phyloP scores from a whole-genome alignment of 2,888 invertebrate genomes.

The Aelia acuminata region DNA sequence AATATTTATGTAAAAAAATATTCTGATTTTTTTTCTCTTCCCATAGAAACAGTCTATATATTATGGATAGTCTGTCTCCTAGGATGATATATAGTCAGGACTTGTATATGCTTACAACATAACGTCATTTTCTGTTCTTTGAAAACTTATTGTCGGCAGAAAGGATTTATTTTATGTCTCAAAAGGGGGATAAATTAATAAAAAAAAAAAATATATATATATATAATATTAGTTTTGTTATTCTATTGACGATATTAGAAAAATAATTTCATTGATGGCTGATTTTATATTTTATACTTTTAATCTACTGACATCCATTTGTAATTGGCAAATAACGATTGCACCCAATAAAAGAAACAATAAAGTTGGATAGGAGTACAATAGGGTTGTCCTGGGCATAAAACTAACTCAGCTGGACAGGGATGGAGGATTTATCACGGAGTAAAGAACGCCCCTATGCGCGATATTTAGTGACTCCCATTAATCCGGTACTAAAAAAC shows the following conservation, averaged over 20 bases:
- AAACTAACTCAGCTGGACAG: slow-evolving; percentile 16
- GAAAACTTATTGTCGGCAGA: too few relatives aligned
- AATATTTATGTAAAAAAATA: too few relatives aligned
- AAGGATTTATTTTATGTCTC: too few relatives aligned
- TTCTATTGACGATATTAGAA: background rate
- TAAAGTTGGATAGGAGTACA: background rate
- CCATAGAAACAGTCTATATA: too few relatives aligned
- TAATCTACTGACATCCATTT: background rate
- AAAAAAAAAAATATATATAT: too few relatives aligned
- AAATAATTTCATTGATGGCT: background rate
- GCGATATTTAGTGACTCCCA: slow-evolving; percentile 44
- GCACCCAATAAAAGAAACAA: slow-evolving; percentile 7
- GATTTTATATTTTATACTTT: background rate
- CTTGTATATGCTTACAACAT: too few relatives aligned
- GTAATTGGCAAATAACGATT: background rate
- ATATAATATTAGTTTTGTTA: too few relatives aligned
- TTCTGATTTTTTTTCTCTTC: too few relatives aligned
- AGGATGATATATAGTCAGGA: too few relatives aligned
- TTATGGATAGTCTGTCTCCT: too few relatives aligned
- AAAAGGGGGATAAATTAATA: too few relatives aligned
- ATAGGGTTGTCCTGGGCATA: slow-evolving; percentile 3
- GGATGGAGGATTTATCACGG: background rate
- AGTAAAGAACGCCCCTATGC: slow-evolving; percentile 17
- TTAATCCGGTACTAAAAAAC: slow-evolving; percentile 43
- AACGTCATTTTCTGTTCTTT: too few relatives aligned